A percentile compares a stretch with the other conserved stretches of the same genome.
Evolutionary conservation across 2,797 vertebrate species (phyloP).

Genomic region (Telmatherina bonti): DNA sequence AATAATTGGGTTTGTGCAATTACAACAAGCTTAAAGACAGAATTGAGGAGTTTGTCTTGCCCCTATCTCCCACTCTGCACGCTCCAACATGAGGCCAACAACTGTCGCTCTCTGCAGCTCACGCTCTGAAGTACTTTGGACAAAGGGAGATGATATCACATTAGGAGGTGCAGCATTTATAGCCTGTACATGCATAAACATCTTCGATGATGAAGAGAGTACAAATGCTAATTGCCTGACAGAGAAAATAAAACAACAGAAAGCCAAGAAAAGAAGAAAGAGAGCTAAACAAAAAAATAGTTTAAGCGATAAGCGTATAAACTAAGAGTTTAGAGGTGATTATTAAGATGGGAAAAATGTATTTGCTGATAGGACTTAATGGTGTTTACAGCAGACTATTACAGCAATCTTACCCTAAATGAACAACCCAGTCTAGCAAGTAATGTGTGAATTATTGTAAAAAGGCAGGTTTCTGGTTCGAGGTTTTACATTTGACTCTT

Average conservation of each 20-base stretch:
- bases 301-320: constrained; percentile 17
- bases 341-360: constrained; percentile 11
- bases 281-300: constrained; percentile 1
- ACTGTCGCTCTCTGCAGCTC: constrained; percentile 18
- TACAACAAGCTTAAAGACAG: constrained; percentile 84
- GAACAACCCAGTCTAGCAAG: too few species aligned
- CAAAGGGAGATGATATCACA: constrained; percentile 47
- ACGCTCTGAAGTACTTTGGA: constrained; percentile 9
- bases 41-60: constrained; percentile 75
- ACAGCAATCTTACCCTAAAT: not conserved
- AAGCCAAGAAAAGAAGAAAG: constrained; percentile 26
- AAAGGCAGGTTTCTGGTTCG: too few species aligned
- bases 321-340: constrained; percentile 30
- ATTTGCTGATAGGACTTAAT: too few species aligned
- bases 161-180: constrained; percentile 23
- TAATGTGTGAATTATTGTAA: too few species aligned
- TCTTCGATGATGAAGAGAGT: constrained; percentile 32
- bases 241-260: constrained; percentile 8
- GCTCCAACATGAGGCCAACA: constrained; percentile 34
- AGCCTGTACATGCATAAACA: constrained; percentile 7
- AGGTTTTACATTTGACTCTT: too few species aligned
- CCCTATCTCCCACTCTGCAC: constrained; percentile 67
- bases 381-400: not conserved
- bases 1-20: constrained; percentile 88
- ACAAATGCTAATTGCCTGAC: constrained; percentile 57